Evolutionary conservation across 2,888 invertebrate species (phyloP), one percentile per base, ranked within the genome.

Genomic region (Drosophila neoperkinsi): DNA sequence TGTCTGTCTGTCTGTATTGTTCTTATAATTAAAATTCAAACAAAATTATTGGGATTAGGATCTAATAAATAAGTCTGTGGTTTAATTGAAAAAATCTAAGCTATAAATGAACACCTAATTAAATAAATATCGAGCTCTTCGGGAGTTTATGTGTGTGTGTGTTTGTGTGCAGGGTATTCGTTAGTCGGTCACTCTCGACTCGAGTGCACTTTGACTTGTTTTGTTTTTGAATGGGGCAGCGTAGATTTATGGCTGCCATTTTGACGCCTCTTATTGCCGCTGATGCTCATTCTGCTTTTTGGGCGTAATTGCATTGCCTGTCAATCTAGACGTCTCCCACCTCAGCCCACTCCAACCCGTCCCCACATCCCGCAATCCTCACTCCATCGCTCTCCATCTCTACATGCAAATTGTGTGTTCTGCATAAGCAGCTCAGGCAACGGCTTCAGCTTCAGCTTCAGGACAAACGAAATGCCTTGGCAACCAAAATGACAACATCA

Each of bases 231-330:
- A 28, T 13, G 68, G 50, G 28, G 13, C 7, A 34, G 52, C 73
- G 69, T 64, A 82, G 88, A 85, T 85, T 85, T 85, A 85, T 85
- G 85, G 90, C 88, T 77, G 70, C 69, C 88, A 90, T 85, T 90
- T 79, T 87, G 88, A 79, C 82, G 90, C 89, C 77, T 72, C 68
- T 51, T 58, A 58, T 59, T 25, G 62, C 55, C 66, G 56, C 49
- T 30, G 55, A 55, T 55, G 58, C n/a, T 41, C 36, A n/a, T 59
- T 49, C 31, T 49, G 59, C 66, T 64, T 36, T 81, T 46, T 77
- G 68, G 79, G 55, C 77, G 90, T 87, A 90, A 90, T 90, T 87
- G 86, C 86, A 87, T 90, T 85, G 88, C 83, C 79, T 90, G 86
- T 88, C 86, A 90, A 87, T 87, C 90, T 83, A 79, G 78, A 57